Base-by-base conservation (phyloP, 2,113 vertebrate genomes). In the Engraulis encrasicolus region DNA sequence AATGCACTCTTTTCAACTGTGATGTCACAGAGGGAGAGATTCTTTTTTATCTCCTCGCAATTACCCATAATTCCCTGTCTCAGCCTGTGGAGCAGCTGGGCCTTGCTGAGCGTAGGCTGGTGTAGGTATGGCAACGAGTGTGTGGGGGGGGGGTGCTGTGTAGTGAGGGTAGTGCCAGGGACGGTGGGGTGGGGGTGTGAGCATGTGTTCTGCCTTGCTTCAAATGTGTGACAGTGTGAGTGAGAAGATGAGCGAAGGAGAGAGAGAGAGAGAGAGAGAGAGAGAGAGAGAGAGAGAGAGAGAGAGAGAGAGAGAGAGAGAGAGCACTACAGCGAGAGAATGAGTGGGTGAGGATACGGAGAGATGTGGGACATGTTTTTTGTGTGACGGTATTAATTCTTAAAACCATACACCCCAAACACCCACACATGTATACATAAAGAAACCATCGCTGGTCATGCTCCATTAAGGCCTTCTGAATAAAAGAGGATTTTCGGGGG, bases 51-150 rank as follows among this genome's bases (percentile, higher is more conserved):
- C 90, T 45, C 88, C 66, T 34, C 18, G 66, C 80, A 83, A 92
- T 92, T 89, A 90, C 87, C 90, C 92, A 88, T 85, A 87, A 86
- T 86, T 86, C 89, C 88, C 82, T 74, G 78, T 85, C 89, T 87
- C 83, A 84, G 77, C 48, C 84, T 74, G 66, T 74, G 87, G 83
- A 88, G 81, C 88, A 92, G 93, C 88, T 91, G 90, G 89, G 89
- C 87, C 77, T 85, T 88, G 88, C 90, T 93, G 91, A 89, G 92
- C 89, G 87, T 81, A 52, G 54, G 66, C 66, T 74, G 34, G 80
- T 84, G 83, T 89, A 86, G 88, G 87, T 91, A 89, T 89, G 91
- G 89, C 91, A 90, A 80, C 87, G 89, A 85, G 92, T 9, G 40
- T 5, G 40, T 5, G 40, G 40, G 9, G 40, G 4, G 40, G 40